A percentile compares a stretch with the other conserved stretches of the same genome.
Evolutionary conservation across 2,888 invertebrate species (phyloP).

Genomic region (Hypomecis punctinalis): DNA sequence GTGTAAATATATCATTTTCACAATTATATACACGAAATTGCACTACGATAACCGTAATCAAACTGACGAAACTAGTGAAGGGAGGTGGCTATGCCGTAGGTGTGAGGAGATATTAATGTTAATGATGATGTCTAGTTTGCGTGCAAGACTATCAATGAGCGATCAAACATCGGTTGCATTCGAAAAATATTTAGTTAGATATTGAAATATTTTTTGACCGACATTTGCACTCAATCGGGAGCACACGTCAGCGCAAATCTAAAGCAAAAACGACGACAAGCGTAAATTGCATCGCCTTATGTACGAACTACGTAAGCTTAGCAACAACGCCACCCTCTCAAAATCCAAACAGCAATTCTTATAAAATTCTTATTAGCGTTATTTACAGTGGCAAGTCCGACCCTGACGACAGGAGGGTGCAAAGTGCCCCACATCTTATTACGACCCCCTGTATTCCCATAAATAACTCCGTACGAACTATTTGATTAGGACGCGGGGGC

Average conservation of each 20-base stretch:
- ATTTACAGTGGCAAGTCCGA: conserved; percentile 53
- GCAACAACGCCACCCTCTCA: conserved; percentile 26
- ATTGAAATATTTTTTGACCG: too few species aligned
- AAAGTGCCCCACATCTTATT: conserved; percentile 53
- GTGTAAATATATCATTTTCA: too few species aligned
- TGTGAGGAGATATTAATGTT: too few species aligned
- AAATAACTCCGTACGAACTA: conserved; percentile 75
- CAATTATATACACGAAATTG: too few species aligned
- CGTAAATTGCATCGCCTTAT: neutral
- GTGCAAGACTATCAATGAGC: too few species aligned
- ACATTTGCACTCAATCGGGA: too few species aligned
- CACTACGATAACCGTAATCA: too few species aligned
- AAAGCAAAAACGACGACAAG: neutral
- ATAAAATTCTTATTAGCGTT: conserved; percentile 80
- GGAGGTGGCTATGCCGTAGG: too few species aligned
- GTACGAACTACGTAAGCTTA: neutral
- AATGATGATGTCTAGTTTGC: too few species aligned
- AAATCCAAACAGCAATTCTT: conserved; percentile 50
- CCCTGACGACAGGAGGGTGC: conserved; percentile 62
- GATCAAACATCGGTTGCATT: too few species aligned
- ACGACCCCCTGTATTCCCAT: conserved; percentile 57
- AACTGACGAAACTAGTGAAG: too few species aligned
- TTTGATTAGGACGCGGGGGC: conserved; percentile 73
- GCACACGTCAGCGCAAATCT: neutral
- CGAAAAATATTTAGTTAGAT: too few species aligned